Percentiles rank a stretch among this genome's conserved stretches.
These are phyloP conservation scores for Amitus sp. DNA, from an alignment of 2,888 invertebrate species.

Conservation along the genomic window DNA sequence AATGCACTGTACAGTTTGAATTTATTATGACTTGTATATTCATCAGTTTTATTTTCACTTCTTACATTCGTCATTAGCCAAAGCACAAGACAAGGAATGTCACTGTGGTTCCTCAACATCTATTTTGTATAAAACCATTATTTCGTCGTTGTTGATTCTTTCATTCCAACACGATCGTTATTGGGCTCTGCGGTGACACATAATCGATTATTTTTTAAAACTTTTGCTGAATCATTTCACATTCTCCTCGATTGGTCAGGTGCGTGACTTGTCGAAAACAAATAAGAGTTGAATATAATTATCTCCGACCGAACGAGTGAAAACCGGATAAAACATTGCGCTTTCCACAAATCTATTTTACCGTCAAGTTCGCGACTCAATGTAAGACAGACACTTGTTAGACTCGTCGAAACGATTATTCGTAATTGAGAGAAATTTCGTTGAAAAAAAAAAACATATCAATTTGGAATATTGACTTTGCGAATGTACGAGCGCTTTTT, in stretches of 20 bases:
- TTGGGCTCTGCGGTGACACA: constrained; percentile 26
- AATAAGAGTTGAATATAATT: constrained; percentile 26
- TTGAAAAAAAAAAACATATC: constrained; percentile 1
- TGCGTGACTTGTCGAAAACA: constrained; percentile 22
- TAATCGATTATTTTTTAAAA: constrained; percentile 29
- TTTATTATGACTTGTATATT: too few species aligned
- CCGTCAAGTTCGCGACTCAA: too few species aligned
- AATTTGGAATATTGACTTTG: neutral
- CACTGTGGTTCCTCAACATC: too few species aligned
- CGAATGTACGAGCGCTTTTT: neutral
- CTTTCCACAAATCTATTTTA: constrained; percentile 7
- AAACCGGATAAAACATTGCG: constrained; percentile 25
- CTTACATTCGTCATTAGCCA: too few species aligned
- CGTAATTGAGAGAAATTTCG: neutral
- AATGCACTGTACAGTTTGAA: neutral
- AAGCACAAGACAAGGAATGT: too few species aligned
- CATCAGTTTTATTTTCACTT: too few species aligned
- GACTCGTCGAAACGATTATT: neutral
- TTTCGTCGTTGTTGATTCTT: constrained; percentile 5
- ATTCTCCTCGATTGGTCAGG: constrained; percentile 18
- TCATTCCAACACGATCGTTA: constrained; percentile 18
- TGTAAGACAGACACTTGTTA: constrained; percentile 5
- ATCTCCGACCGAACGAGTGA: constrained; percentile 17
- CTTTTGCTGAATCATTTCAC: constrained; percentile 35
- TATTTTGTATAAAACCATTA: neutral